Percentiles rank a stretch among this genome's conserved stretches.
These are phyloP conservation scores for Bos taurus DNA, from an alignment of 2,113 vertebrate species.

Conservation along the genomic window ARS-UCD2.0 NC_037329.1:68410001-68410500, in stretches of 20 bases:
- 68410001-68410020: not conserved
- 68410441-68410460: not conserved
- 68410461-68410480: not conserved
- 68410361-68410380: not conserved
- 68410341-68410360: not conserved
- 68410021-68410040: not conserved
- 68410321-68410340: not conserved
- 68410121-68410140: not conserved
- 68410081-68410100: not conserved
- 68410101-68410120: not conserved
- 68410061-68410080: not conserved
- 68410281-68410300: not conserved
- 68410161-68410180: not conserved
- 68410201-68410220: not conserved
- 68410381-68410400: not conserved
- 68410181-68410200: not conserved
- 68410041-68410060: not conserved
- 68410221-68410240: not conserved
- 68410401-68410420: not conserved
- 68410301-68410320: not conserved
- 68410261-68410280: not conserved
- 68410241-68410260: not conserved
- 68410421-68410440: not conserved
- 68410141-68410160: rapidly evolving
- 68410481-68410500: not conserved